Percentiles rank a stretch among this genome's conserved stretches.
Conservation (phyloP, 2,888 invertebrate genomes). For the Taphrorychus bicolor region DNA sequence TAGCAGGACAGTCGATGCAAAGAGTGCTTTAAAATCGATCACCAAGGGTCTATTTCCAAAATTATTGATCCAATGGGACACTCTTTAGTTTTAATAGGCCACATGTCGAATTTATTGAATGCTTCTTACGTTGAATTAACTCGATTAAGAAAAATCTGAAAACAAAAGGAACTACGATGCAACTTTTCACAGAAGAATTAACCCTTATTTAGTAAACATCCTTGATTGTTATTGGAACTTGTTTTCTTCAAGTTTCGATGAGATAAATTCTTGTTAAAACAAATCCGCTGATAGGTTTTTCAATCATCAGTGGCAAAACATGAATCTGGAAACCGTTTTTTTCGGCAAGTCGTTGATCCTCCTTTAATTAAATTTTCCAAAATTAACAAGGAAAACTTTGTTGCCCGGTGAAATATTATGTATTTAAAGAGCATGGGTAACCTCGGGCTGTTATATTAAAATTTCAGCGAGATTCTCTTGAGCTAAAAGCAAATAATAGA, state of each 20-base stretch:
- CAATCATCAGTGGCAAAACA: background rate
- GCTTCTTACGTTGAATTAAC: too few relatives aligned
- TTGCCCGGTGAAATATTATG: slow-evolving; percentile 35
- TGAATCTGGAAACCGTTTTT: background rate
- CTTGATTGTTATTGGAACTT: background rate
- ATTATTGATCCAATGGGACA: too few relatives aligned
- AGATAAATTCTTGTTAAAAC: background rate
- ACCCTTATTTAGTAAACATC: too few relatives aligned
- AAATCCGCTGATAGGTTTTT: background rate
- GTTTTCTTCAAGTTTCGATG: background rate
- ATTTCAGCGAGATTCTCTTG: slow-evolving; percentile 46
- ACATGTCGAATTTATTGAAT: too few relatives aligned
- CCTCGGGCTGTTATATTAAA: slow-evolving; percentile 51
- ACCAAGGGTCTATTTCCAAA: too few relatives aligned
- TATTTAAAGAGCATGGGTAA: slow-evolving; percentile 44
- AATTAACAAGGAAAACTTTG: slow-evolving; percentile 44
- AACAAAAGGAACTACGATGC: too few relatives aligned
- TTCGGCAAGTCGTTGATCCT: background rate
- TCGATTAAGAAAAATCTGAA: too few relatives aligned
- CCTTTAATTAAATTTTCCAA: slow-evolving; percentile 48
- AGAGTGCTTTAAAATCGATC: too few relatives aligned
- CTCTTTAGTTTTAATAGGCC: too few relatives aligned
- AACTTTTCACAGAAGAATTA: too few relatives aligned
- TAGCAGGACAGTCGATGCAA: too few relatives aligned
- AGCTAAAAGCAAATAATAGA: slow-evolving; percentile 53